Percentiles rank a stretch among this genome's conserved stretches.
These are phyloP conservation scores for Phalloptychus januarius DNA, from an alignment of 2,797 vertebrate species.

Conservation along the genomic window DNA sequence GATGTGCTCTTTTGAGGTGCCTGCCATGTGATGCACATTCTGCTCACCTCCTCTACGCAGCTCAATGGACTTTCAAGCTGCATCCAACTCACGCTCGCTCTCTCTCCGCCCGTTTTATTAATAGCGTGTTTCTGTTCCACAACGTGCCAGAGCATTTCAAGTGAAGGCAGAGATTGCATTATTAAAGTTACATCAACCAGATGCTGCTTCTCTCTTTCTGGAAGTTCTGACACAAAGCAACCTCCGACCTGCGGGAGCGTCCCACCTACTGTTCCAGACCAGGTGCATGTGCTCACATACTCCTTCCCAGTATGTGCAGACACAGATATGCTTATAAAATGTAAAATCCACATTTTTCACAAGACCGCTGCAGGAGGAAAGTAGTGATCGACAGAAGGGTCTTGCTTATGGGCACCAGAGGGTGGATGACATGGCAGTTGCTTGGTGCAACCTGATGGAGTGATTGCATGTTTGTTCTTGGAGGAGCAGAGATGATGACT, in stretches of 20 bases:
- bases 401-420: conserved; percentile 54
- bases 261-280: conserved; percentile 21
- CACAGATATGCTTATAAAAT: conserved; percentile 37
- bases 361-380: conserved; percentile 56
- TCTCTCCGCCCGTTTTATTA: conserved; percentile 62
- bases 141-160: conserved; percentile 68
- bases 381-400: conserved; percentile 57
- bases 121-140: conserved; percentile 77
- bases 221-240: neutral
- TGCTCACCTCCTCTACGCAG: conserved; percentile 59
- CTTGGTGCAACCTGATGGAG: conserved; percentile 61
- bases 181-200: conserved; percentile 60
- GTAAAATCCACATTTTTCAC: conserved; percentile 53
- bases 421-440: conserved; percentile 53
- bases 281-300: conserved; percentile 20
- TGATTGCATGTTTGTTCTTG: conserved; percentile 32
- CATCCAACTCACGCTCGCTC: conserved; percentile 54
- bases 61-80: conserved; percentile 66
- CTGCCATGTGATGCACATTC: conserved; percentile 60
- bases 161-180: conserved; percentile 67
- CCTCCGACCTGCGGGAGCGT: neutral
- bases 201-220: conserved; percentile 28
- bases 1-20: conserved; percentile 53
- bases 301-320: conserved; percentile 59
- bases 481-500: conserved; percentile 15